These are phyloP conservation scores for Adela reaumurella DNA, from an alignment of 2,888 invertebrate species.

Conservation along the genomic window DNA sequence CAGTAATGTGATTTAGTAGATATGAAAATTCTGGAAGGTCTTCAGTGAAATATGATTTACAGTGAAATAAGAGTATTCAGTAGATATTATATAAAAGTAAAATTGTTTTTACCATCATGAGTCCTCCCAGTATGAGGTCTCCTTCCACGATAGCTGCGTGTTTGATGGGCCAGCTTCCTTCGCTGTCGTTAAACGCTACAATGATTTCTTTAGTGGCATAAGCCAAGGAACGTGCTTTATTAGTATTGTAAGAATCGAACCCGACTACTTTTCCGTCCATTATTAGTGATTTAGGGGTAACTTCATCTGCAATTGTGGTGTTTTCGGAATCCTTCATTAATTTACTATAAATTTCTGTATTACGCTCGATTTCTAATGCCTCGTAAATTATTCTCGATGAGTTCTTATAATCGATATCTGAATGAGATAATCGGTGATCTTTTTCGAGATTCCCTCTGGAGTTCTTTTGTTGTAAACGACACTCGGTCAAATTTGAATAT, in stretches of 20 bases:
- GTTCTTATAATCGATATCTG: too few relatives aligned
- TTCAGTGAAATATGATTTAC: too few relatives aligned
- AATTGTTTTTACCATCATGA: slow-evolving; percentile 94
- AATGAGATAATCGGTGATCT: too few relatives aligned
- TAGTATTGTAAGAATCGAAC: neutral
- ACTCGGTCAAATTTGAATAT: neutral
- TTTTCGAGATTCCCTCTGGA: neutral
- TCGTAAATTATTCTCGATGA: too few relatives aligned
- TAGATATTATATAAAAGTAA: too few relatives aligned
- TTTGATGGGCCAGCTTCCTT: slow-evolving; percentile 72
- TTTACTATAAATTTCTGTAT: neutral
- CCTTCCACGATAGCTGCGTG: slow-evolving; percentile 85
- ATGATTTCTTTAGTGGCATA: neutral
- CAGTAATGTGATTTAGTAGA: too few relatives aligned
- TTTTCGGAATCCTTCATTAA: neutral
- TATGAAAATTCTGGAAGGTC: too few relatives aligned
- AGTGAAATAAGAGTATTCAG: too few relatives aligned
- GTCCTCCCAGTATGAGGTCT: slow-evolving; percentile 81
- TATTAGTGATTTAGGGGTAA: neutral
- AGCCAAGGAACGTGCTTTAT: neutral
- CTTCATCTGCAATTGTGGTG: neutral
- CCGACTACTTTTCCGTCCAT: neutral
- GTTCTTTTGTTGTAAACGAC: neutral
- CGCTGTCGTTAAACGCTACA: neutral
- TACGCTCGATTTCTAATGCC: neutral